A percentile compares a stretch with the other conserved stretches of the same genome.
These are phyloP conservation scores for Lycia hirtaria DNA, from an alignment of 2,888 invertebrate genomes.

Conservation along the genomic window DNA sequence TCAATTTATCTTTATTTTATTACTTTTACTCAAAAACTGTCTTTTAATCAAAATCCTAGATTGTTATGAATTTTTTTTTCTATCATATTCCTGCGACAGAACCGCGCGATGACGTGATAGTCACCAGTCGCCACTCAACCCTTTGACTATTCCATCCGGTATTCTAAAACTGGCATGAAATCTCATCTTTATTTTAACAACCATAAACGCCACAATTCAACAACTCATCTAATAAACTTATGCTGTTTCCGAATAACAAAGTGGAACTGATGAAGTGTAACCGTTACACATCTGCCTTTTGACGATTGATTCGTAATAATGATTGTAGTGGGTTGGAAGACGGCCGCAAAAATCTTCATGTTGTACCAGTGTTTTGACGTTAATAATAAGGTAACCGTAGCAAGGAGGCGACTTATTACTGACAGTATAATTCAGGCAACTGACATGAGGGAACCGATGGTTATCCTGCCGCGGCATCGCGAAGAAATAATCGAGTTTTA, in stretches of 20 bases:
- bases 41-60: no score
- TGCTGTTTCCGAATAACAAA: conserved; percentile 50
- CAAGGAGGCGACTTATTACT: conserved; percentile 66
- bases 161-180: conserved; percentile 36
- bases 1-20: no score
- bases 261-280: conserved; percentile 76
- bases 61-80: no score
- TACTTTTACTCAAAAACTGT: no score
- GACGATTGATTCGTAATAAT: conserved; percentile 47
- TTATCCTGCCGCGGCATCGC: conserved; percentile 37
- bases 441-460: conserved; percentile 53
- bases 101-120: conserved; percentile 69
- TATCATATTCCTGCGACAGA: no score
- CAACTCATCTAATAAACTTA: conserved; percentile 9
- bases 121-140: conserved; percentile 65
- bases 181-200: conserved; percentile 38
- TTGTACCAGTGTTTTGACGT: conserved; percentile 68
- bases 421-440: conserved; percentile 63
- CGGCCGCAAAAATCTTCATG: conserved; percentile 65
- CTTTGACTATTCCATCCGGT: conserved; percentile 58
- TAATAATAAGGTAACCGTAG: conserved; percentile 71
- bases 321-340: conserved; percentile 68
- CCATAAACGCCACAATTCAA: conserved; percentile 40
- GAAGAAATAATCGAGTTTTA: conserved; percentile 37
- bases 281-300: conserved; percentile 67